phyloP scores from a whole-genome alignment of 2,797 vertebrate genomes.

The Chloroceryle amazona region DNA sequence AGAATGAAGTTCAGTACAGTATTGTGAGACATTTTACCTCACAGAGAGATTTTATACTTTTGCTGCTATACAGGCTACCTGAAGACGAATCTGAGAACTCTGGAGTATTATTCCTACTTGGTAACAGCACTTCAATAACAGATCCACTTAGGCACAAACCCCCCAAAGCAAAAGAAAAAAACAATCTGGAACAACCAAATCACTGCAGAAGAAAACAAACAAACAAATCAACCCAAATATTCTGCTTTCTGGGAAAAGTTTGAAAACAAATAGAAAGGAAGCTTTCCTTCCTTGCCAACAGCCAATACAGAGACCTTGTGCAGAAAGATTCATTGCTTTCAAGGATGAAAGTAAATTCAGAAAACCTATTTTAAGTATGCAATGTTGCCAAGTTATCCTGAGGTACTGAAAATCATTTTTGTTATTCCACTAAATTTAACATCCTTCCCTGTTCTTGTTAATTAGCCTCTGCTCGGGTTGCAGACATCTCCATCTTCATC shows the following conservation, averaged over 20 bases:
- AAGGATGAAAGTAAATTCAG: no score
- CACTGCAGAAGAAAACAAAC: neutral
- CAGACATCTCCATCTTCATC: no score
- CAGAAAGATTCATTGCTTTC: no score
- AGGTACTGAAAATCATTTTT: no score
- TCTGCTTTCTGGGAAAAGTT: no score
- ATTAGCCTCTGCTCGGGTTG: neutral
- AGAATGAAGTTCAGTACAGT: neutral
- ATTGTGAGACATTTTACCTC: neutral
- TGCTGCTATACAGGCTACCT: neutral
- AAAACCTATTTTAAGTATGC: no score
- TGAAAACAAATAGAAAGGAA: no score
- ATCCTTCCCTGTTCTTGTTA: slow-evolving; percentile 48
- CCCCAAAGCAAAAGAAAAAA: neutral
- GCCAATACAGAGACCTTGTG: no score
- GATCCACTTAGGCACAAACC: neutral
- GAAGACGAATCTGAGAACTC: neutral
- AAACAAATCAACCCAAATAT: no score
- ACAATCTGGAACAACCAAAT: neutral
- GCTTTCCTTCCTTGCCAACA: no score
- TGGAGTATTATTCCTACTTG: neutral
- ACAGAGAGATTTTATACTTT: neutral
- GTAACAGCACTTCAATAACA: neutral
- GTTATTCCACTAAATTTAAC: slow-evolving; percentile 26
- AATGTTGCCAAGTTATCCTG: no score